Evolutionary conservation across 2,797 vertebrate genomes (phyloP).

Genomic region (Channallabes apus): DNA sequence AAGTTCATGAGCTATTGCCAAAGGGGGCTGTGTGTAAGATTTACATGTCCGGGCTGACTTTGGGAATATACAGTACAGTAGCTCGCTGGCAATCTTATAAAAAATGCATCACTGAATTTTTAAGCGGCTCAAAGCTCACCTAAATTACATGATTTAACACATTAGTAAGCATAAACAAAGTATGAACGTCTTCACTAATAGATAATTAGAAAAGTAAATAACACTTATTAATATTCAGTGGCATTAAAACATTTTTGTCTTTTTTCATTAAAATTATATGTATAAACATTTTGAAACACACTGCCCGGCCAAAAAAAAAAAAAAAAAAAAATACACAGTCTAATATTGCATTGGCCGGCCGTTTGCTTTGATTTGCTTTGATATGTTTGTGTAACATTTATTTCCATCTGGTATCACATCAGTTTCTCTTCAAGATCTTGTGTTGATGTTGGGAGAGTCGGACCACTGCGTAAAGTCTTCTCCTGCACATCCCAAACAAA

Average conservation of each 20-base stretch:
- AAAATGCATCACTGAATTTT: not conserved
- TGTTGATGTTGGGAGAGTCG: too few relatives aligned
- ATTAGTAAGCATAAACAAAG: not conserved
- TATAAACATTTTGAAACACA: not conserved
- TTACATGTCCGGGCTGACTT: not conserved
- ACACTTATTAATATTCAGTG: not conserved
- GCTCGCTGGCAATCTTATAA: not conserved
- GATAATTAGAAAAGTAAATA: not conserved
- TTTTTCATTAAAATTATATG: not conserved
- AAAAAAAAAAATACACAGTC: too few relatives aligned
- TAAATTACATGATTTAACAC: not conserved
- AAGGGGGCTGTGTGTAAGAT: not conserved
- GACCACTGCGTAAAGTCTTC: too few relatives aligned
- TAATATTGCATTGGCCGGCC: too few relatives aligned
- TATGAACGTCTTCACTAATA: not conserved
- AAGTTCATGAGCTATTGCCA: slow-evolving; percentile 6
- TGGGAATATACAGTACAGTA: not conserved
- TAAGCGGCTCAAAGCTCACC: not conserved
- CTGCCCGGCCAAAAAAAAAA: too few relatives aligned
- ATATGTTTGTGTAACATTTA: too few relatives aligned
- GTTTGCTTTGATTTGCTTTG: too few relatives aligned
- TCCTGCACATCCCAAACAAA: too few relatives aligned
- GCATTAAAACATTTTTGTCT: not conserved
- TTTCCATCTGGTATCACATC: too few relatives aligned
- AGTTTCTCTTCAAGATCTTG: too few relatives aligned